Conservation (phyloP, 2,888 invertebrate genomes). For the Drosophila picticornis region DNA sequence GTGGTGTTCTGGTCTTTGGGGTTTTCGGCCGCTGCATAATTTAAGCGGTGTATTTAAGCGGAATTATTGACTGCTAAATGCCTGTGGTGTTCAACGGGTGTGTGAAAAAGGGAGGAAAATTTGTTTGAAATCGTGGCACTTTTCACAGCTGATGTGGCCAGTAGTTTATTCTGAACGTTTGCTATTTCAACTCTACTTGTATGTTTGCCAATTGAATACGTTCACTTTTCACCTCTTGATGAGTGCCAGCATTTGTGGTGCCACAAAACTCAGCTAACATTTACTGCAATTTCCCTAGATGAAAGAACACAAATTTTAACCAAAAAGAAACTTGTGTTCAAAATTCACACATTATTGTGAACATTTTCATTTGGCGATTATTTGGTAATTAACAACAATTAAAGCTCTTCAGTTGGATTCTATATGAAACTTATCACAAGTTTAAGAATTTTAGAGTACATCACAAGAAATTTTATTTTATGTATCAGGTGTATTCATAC, state of each 20-base stretch:
- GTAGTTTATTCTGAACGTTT: conserved; percentile 3
- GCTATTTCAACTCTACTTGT: conserved; percentile 13
- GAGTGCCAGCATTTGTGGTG: not conserved
- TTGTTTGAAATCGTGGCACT: not conserved
- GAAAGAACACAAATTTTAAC: not conserved
- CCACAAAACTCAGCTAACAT: conserved; percentile 2
- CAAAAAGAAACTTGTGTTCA: not conserved
- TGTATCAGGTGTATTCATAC: not conserved
- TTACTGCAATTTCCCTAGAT: not conserved
- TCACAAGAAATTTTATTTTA: not conserved
- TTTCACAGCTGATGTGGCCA: conserved; percentile 7
- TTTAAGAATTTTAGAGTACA: not conserved
- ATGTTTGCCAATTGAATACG: conserved; percentile 7
- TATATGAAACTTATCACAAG: no score
- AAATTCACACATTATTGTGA: not conserved
- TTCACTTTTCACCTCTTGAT: conserved; percentile 8
- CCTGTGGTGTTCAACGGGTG: conserved; percentile 20
- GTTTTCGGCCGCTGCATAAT: conserved; percentile 63
- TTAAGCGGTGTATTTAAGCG: conserved; percentile 73
- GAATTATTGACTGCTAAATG: conserved; percentile 76
- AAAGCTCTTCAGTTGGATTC: not conserved
- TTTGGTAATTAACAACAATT: not conserved
- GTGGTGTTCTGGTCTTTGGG: conserved; percentile 16
- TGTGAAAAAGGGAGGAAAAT: not conserved
- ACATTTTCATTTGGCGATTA: not conserved